These are phyloP conservation scores for Caracal caracal DNA, from an alignment of 2,113 vertebrate species.

Conservation along the genomic window DNA sequence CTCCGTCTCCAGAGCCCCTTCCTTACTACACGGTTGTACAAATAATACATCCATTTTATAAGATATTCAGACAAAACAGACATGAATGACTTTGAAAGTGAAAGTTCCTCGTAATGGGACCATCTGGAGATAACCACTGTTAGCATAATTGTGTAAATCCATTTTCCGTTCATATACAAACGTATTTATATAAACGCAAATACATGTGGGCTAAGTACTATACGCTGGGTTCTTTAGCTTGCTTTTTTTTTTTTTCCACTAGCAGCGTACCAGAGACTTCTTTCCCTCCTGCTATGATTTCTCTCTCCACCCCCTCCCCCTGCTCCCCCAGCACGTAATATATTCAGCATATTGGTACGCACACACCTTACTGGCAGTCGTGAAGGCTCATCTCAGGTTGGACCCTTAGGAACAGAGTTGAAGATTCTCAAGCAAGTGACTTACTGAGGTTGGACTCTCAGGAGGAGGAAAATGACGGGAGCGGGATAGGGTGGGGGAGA, in stretches of 20 bases:
- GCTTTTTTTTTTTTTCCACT: neutral
- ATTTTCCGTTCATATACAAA: neutral
- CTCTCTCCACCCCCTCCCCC: rapidly evolving
- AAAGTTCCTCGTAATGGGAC: neutral
- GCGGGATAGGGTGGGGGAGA: neutral
- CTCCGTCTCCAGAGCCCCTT: neutral
- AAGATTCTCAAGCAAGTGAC: neutral
- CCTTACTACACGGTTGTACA: neutral
- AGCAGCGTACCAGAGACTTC: neutral
- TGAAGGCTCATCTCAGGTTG: neutral
- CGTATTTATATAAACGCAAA: neutral
- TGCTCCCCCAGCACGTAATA: neutral
- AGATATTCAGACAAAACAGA: slow-evolving; percentile 42
- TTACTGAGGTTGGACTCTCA: neutral
- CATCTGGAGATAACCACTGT: neutral
- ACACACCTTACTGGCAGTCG: neutral
- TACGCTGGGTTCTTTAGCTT: neutral
- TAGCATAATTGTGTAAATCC: neutral
- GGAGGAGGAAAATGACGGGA: neutral
- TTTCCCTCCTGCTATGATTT: neutral
- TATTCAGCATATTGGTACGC: neutral
- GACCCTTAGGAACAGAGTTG: neutral
- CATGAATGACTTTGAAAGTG: slow-evolving; percentile 24
- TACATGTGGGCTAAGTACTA: neutral
- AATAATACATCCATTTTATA: neutral